A percentile compares a stretch with the other conserved stretches of the same genome.
Evolutionary conservation across 1,140 invertebrate genomes (phyloP).

Genomic region (Tetramorium alpestre): DNA sequence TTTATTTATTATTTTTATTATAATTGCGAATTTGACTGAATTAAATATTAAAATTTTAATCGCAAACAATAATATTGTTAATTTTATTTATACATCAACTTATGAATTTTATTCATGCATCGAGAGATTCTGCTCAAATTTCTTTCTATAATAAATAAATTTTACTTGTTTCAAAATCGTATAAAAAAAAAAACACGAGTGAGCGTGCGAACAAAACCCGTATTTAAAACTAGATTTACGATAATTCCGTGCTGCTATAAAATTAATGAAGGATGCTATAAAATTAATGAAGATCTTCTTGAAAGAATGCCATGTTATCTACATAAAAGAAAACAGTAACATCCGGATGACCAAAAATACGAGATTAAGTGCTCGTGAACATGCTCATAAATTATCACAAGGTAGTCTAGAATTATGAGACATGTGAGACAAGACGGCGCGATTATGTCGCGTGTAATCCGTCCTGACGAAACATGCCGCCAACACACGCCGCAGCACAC

Average conservation of each 20-base stretch:
- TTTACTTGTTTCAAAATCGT: neutral
- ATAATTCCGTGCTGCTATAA: neutral
- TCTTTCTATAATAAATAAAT: neutral
- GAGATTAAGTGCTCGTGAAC: slow-evolving; percentile 14
- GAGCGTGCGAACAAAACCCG: neutral
- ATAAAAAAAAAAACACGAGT: neutral
- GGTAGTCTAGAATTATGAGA: slow-evolving; percentile 20
- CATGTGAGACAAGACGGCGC: slow-evolving; percentile 6
- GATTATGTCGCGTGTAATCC: slow-evolving; percentile 58
- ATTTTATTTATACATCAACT: neutral
- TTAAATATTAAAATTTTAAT: slow-evolving; percentile 33
- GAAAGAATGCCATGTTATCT: neutral
- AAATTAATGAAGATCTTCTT: slow-evolving; percentile 10
- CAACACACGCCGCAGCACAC: slow-evolving; percentile 42
- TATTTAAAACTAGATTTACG: neutral
- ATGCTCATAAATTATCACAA: slow-evolving; percentile 31
- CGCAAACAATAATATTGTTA: neutral
- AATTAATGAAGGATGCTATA: slow-evolving; percentile 2
- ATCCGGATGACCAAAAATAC: slow-evolving; percentile 8
- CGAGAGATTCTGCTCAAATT: neutral
- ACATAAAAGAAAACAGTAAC: neutral
- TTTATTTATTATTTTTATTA: slow-evolving; percentile 13
- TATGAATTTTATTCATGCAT: neutral
- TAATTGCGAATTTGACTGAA: neutral
- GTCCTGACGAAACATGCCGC: slow-evolving; percentile 59